A percentile compares a stretch with the other conserved stretches of the same genome.
phyloP scores from a whole-genome alignment of 2,113 vertebrate species.

The Raphicerus campestris region DNA sequence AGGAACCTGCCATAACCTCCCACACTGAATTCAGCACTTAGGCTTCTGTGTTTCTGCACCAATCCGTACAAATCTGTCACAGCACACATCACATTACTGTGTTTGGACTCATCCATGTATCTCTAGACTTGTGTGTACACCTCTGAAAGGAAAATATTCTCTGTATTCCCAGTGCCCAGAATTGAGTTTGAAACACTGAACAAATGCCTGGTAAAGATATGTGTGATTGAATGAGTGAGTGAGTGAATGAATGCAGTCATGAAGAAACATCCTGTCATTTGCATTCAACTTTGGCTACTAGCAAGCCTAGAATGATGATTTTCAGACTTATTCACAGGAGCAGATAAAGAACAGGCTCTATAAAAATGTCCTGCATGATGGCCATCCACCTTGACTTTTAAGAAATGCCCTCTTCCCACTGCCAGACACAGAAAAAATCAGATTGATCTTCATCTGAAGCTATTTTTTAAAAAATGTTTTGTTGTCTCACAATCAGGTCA shows the following conservation, averaged over 20 bases:
- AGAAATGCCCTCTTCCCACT: background rate
- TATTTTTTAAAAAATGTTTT: background rate
- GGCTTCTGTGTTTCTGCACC: rapidly evolving
- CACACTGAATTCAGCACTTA: background rate
- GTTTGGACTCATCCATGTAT: no score
- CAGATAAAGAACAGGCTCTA: background rate
- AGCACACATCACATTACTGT: background rate
- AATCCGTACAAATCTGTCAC: background rate
- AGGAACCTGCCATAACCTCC: background rate
- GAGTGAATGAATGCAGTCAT: background rate
- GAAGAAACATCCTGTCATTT: background rate
- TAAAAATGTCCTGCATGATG: background rate
- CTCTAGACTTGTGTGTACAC: background rate
- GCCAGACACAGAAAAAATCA: background rate
- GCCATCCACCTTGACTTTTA: background rate
- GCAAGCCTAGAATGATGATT: background rate
- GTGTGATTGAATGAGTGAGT: background rate
- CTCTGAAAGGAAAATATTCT: background rate
- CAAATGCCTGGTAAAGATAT: background rate
- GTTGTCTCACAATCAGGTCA: no score
- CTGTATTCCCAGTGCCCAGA: background rate
- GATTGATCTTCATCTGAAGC: background rate
- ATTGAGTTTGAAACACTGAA: background rate
- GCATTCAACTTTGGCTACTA: background rate
- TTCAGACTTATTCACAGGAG: background rate